phyloP scores from a whole-genome alignment of 1,140 invertebrate genomes.

The Brachionus manjavacas region DNA sequence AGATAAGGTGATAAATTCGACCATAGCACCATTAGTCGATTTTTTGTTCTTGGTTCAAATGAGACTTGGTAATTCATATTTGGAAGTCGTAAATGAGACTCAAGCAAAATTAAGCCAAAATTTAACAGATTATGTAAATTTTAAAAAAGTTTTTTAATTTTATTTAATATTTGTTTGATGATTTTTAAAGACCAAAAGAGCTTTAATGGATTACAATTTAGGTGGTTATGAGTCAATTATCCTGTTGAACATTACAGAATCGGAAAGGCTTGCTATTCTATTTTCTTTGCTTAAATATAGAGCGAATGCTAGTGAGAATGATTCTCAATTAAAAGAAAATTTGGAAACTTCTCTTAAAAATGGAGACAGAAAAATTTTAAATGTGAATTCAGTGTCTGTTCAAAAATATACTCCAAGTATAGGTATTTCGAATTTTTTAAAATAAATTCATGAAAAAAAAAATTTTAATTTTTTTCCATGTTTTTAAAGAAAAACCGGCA shows the following conservation, averaged over 20 bases:
- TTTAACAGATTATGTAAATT: constrained; percentile 11
- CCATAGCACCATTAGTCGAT: not conserved
- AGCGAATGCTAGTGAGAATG: not conserved
- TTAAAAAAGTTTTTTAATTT: not conserved
- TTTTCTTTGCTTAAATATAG: not conserved
- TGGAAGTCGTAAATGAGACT: not conserved
- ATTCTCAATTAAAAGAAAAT: not conserved
- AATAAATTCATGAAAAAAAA: not conserved
- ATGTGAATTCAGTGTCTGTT: not conserved
- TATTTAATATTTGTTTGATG: not conserved
- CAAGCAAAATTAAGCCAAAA: not conserved
- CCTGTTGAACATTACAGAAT: not conserved
- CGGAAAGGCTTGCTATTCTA: not conserved
- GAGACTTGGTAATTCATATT: not conserved
- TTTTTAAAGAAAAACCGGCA: not conserved
- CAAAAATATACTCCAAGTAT: not conserved
- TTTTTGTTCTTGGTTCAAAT: not conserved
- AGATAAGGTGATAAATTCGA: not conserved
- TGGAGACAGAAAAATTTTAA: not conserved
- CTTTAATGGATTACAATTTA: not conserved
- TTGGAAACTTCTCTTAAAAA: not conserved
- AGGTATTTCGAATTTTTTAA: not conserved
- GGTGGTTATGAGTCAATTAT: not conserved
- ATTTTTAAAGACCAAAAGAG: not conserved
- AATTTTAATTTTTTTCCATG: not conserved